These are phyloP conservation scores for Mycalesis mineus DNA, from an alignment of 2,888 invertebrate genomes.

Conservation along the genomic window DNA sequence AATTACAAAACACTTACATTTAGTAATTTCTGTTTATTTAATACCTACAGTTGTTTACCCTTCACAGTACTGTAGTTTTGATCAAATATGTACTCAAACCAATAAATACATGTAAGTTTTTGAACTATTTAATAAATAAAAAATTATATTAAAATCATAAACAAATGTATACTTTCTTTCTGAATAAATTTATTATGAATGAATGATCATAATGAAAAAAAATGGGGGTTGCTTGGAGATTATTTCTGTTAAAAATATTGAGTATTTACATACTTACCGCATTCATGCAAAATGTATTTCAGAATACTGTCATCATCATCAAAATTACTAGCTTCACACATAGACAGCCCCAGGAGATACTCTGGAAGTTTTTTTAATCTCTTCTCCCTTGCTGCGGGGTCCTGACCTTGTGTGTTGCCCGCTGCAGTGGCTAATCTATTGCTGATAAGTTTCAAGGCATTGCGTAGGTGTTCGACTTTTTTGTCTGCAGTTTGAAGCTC, in stretches of 20 bases:
- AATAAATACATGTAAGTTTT: no score
- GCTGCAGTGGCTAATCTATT: constrained; percentile 79
- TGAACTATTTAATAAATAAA: no score
- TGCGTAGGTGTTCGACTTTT: constrained; percentile 87
- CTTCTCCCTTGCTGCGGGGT: constrained; percentile 84
- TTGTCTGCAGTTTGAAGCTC: constrained; percentile 89
- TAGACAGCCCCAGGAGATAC: constrained; percentile 85
- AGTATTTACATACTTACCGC: constrained; percentile 64
- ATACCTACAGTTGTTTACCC: no score
- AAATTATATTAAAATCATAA: no score
- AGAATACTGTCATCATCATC: constrained; percentile 81
- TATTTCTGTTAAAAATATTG: not conserved
- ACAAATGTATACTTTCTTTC: no score
- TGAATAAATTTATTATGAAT: no score
- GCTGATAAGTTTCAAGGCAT: constrained; percentile 81
- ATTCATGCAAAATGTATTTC: constrained; percentile 77
- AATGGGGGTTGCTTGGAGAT: no score
- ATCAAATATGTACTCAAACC: no score
- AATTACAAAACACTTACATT: no score
- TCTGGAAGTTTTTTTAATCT: constrained; percentile 92
- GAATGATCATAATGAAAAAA: no score
- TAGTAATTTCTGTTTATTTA: no score
- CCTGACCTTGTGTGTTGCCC: constrained; percentile 74
- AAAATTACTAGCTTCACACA: constrained; percentile 82
- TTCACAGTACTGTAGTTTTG: no score